Evolutionary conservation across 1,140 invertebrate genomes (phyloP).

Genomic region (Leptopilina boulardi): DNA sequence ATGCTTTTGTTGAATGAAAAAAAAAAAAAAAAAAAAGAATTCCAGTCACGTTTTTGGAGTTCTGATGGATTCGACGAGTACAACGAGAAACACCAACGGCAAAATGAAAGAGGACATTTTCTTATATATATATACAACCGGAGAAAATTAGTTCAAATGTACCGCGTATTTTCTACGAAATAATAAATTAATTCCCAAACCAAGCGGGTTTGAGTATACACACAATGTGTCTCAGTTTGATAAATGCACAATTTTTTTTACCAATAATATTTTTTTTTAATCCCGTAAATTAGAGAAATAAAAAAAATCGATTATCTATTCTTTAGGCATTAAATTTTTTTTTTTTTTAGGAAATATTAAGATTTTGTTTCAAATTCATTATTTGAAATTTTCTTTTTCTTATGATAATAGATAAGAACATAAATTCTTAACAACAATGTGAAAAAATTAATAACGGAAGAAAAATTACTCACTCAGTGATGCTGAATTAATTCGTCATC

Average conservation of each 20-base stretch:
- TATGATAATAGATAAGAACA: too few species aligned
- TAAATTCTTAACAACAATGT: too few species aligned
- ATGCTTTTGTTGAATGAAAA: constrained; percentile 12
- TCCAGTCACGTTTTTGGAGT: constrained; percentile 47
- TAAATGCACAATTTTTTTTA: too few species aligned
- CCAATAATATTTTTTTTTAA: too few species aligned
- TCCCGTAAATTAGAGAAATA: too few species aligned
- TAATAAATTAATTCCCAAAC: constrained; percentile 55
- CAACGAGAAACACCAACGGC: constrained; percentile 40
- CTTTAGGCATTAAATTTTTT: too few species aligned
- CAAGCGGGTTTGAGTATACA: not conserved
- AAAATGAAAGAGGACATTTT: constrained; percentile 39
- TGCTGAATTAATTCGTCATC: not conserved
- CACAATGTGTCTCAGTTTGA: not conserved
- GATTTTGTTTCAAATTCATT: too few species aligned
- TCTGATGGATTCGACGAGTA: constrained; percentile 38
- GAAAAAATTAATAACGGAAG: too few species aligned
- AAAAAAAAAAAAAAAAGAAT: constrained; percentile 42
- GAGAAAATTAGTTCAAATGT: constrained; percentile 37
- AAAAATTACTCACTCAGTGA: not conserved
- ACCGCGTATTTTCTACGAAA: constrained; percentile 36
- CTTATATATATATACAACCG: too few species aligned
- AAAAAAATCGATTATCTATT: too few species aligned
- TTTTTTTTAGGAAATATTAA: too few species aligned
- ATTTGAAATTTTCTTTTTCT: too few species aligned